Evolutionary conservation across 2,888 invertebrate genomes (phyloP).

Genomic region (Scaptomyza parva): DNA sequence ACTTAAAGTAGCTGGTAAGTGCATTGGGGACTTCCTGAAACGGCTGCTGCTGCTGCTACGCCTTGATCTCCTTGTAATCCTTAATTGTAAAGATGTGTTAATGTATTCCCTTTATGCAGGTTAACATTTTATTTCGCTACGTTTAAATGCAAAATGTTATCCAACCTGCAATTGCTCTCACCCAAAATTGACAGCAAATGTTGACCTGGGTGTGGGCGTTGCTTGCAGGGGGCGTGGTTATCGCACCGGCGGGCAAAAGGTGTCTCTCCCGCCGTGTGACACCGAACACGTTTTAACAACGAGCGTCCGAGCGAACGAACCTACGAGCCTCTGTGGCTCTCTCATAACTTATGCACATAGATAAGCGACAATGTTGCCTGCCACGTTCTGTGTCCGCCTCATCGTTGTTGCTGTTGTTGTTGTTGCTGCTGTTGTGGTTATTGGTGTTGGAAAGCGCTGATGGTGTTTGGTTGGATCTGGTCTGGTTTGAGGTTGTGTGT

Average conservation of each 20-base stretch:
- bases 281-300: conserved; percentile 73
- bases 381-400: conserved; percentile 24
- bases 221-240: not conserved
- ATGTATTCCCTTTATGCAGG: conserved; percentile 76
- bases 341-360: conserved; percentile 79
- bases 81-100: conserved; percentile 81
- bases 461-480: conserved; percentile 20
- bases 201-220: conserved; percentile 28
- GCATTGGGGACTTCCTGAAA: conserved; percentile 63
- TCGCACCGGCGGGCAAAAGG: conserved; percentile 5
- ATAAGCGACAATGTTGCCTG: conserved; percentile 64
- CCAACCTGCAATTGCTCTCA: conserved; percentile 49
- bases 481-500: not conserved
- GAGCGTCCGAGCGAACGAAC: conserved; percentile 57
- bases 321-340: conserved; percentile 46
- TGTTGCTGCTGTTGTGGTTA: not conserved
- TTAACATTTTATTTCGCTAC: conserved; percentile 71
- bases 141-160: conserved; percentile 67
- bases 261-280: conserved; percentile 62
- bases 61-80: conserved; percentile 46
- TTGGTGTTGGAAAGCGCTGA: conserved; percentile 23
- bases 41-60: conserved; percentile 4
- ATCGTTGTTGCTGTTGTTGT: conserved; percentile 12
- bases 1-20: conserved; percentile 52
- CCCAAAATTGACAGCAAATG: conserved; percentile 49